These are phyloP conservation scores for Bucorvus abyssinicus DNA, from an alignment of 2,797 vertebrate genomes.

Conservation along the genomic window DNA sequence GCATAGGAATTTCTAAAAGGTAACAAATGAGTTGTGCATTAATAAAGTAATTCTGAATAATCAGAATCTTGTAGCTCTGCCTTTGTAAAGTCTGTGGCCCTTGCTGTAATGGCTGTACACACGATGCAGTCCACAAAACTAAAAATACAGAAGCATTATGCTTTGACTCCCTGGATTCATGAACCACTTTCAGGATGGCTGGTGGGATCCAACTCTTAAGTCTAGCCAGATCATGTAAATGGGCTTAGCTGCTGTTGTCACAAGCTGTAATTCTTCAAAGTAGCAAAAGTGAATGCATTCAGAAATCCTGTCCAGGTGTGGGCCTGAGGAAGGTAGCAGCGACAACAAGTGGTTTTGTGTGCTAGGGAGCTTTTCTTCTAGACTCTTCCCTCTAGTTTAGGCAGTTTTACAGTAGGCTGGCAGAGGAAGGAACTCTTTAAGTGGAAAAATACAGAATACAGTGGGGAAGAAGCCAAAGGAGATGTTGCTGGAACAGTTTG, in stretches of 20 bases:
- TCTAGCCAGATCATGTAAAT: background rate
- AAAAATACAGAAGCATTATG: background rate
- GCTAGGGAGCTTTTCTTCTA: background rate
- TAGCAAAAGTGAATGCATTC: background rate
- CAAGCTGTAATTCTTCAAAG: background rate
- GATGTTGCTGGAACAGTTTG: background rate
- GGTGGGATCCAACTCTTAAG: background rate
- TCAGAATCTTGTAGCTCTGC: background rate
- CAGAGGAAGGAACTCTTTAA: background rate
- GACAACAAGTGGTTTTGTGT: background rate
- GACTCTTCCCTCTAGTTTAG: background rate
- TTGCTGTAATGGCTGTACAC: background rate
- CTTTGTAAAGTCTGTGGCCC: background rate
- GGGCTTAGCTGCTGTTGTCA: background rate
- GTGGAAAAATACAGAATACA: background rate
- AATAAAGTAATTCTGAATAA: conserved; percentile 30
- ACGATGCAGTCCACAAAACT: background rate
- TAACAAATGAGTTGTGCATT: conserved; percentile 60
- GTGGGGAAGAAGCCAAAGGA: background rate
- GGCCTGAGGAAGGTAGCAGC: background rate
- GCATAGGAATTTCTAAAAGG: conserved; percentile 91
- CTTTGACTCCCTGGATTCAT: background rate
- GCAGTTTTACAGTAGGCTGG: background rate
- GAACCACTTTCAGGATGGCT: background rate
- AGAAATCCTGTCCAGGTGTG: background rate